A percentile compares a stretch with the other conserved stretches of the same genome.
Evolutionary conservation across 2,113 vertebrate genomes (phyloP).

Genomic region (Steatornis caripensis): DNA sequence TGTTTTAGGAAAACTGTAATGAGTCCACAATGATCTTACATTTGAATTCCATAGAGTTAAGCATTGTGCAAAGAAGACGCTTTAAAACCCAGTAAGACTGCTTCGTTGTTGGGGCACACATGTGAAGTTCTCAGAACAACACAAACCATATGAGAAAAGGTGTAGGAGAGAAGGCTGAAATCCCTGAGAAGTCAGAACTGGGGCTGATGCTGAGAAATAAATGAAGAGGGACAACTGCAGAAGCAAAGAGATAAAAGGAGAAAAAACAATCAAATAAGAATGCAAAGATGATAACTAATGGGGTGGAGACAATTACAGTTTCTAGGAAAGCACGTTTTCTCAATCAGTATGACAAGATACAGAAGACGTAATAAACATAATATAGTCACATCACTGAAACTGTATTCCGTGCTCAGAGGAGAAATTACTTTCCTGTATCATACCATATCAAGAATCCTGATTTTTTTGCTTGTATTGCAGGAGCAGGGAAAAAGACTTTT

Average conservation of each 20-base stretch:
- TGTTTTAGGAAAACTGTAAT: background rate
- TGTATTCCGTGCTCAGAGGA: background rate
- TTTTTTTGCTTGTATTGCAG: background rate
- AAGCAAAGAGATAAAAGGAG: background rate
- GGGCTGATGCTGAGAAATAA: background rate
- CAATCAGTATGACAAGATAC: background rate
- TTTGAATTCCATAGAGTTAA: background rate
- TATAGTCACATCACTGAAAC: background rate
- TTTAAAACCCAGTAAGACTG: background rate
- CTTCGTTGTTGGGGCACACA: background rate
- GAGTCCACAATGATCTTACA: background rate
- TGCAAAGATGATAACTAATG: background rate
- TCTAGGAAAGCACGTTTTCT: background rate
- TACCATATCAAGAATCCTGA: background rate
- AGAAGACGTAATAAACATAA: background rate
- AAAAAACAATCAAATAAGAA: background rate
- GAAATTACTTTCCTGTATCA: background rate
- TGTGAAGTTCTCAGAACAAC: background rate
- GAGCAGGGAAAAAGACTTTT: background rate
- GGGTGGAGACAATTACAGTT: background rate
- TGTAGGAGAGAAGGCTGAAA: background rate
- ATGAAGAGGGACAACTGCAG: background rate
- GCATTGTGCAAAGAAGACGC: background rate
- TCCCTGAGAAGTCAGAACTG: background rate
- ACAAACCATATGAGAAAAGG: background rate